A percentile compares a stretch with the other conserved stretches of the same genome.
These are phyloP conservation scores for Chanos chanos DNA, from an alignment of 2,797 vertebrate genomes.

Conservation along the genomic window DNA sequence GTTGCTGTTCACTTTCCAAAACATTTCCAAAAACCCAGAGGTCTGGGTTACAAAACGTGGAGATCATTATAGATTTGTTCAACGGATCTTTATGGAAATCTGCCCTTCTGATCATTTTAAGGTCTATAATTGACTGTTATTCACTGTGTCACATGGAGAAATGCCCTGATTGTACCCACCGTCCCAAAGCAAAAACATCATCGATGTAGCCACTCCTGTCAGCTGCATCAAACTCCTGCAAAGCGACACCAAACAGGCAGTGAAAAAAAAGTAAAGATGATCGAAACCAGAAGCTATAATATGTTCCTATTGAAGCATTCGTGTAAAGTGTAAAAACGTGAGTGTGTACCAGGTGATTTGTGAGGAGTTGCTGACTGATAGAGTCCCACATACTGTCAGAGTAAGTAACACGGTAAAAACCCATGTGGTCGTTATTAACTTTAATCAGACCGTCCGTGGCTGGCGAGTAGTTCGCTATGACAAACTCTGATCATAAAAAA, in stretches of 20 bases:
- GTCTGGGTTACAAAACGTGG: no score
- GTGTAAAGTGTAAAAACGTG: no score
- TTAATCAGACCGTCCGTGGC: conserved; percentile 64
- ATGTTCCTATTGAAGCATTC: no score
- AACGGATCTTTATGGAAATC: no score
- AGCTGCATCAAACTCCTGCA: conserved; percentile 67
- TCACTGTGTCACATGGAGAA: no score
- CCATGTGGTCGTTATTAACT: conserved; percentile 84
- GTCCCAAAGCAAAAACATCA: conserved; percentile 87
- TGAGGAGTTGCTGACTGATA: conserved; percentile 63
- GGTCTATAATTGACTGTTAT: no score
- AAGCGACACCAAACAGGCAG: background rate
- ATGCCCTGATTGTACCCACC: conserved; percentile 67
- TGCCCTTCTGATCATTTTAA: no score
- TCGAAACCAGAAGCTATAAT: background rate
- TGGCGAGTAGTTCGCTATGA: conserved; percentile 39
- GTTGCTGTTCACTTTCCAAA: no score
- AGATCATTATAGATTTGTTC: no score
- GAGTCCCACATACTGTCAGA: conserved; percentile 66
- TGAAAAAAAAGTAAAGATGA: background rate
- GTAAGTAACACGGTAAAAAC: conserved; percentile 83
- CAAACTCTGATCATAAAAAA: conserved; percentile 51
- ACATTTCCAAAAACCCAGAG: no score
- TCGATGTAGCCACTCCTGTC: conserved; percentile 88
- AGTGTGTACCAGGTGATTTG: conserved; percentile 60